Percentiles rank a stretch among this genome's conserved stretches.
These are phyloP conservation scores for Sphaeramia orbicularis DNA, from an alignment of 2,797 vertebrate genomes.

Conservation along the genomic window DNA sequence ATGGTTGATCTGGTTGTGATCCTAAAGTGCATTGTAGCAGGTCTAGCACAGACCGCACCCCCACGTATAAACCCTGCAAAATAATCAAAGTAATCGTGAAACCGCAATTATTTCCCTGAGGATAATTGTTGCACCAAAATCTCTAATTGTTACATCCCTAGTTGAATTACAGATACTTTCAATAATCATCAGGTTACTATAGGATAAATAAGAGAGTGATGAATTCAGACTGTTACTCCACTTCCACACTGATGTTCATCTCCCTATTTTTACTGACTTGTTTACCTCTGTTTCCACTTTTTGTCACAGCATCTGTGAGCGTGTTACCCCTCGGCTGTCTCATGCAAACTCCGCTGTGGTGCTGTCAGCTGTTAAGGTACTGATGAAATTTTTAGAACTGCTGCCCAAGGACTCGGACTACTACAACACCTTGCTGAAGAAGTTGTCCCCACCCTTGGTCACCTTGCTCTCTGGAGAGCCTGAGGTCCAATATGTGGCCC, in stretches of 20 bases:
- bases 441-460: constrained; percentile 95
- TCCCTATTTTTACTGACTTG: neutral
- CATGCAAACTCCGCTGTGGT: constrained; percentile 99
- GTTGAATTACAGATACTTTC: too few species aligned
- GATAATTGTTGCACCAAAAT: too few species aligned
- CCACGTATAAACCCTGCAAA: too few species aligned
- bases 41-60: too few species aligned
- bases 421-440: constrained; percentile 98
- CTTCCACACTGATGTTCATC: neutral
- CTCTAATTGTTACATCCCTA: too few species aligned
- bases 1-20: too few species aligned
- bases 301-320: constrained; percentile 92
- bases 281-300: neutral
- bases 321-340: constrained; percentile 96
- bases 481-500: constrained; percentile 97
- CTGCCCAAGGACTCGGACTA: constrained; percentile 98
- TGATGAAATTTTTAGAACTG: constrained; percentile 99
- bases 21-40: too few species aligned
- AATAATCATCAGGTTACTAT: too few species aligned
- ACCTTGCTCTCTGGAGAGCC: constrained; percentile 97
- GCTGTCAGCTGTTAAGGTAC: constrained; percentile 96
- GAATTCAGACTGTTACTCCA: too few species aligned
- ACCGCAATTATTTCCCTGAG: too few species aligned
- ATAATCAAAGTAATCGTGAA: too few species aligned
- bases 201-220: too few species aligned